These are phyloP conservation scores for Gallinago stenura DNA, from an alignment of 2,797 vertebrate genomes.

Conservation along the genomic window DNA sequence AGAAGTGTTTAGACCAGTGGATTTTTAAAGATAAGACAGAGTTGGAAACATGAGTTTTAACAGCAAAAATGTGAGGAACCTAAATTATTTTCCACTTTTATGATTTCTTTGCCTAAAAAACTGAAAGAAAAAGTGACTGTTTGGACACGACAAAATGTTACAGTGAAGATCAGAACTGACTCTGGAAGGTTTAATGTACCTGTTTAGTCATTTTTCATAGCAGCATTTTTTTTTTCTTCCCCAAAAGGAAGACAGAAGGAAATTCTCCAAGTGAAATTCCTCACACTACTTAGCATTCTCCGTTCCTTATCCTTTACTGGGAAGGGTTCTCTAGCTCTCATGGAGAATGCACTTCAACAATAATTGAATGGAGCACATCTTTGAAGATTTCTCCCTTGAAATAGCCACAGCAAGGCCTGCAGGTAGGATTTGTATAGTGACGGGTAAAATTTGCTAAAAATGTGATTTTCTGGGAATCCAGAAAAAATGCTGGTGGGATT, in stretches of 20 bases:
- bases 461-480: background rate
- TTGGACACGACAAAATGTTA: background rate
- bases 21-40: background rate
- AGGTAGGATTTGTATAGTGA: background rate
- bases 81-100: conserved; percentile 35
- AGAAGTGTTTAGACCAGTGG: background rate
- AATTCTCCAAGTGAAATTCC: background rate
- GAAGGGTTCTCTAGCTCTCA: background rate
- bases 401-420: background rate
- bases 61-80: background rate
- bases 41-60: background rate
- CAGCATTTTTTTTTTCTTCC: background rate
- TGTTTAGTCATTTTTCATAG: background rate
- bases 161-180: conserved; percentile 3
- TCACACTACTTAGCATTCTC: background rate
- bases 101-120: conserved; percentile 14
- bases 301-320: background rate
- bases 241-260: background rate
- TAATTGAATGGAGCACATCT: background rate
- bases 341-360: background rate
- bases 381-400: background rate
- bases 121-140: background rate
- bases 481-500: background rate
- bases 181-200: conserved; percentile 6
- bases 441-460: background rate